phyloP scores from a whole-genome alignment of 1,140 invertebrate genomes.

The Calephelis nemesis region DNA sequence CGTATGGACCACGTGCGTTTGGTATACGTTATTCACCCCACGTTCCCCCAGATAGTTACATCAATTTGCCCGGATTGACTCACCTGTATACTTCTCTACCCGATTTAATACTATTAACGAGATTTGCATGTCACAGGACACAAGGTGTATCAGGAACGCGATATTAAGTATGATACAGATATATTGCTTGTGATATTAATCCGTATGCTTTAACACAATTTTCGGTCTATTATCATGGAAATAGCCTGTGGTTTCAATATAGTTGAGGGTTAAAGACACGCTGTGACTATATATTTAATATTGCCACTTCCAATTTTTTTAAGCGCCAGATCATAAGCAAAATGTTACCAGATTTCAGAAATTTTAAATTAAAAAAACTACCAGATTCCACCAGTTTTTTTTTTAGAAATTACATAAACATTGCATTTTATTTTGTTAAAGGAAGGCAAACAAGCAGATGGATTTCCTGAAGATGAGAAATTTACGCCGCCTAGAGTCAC shows the following conservation, averaged over 20 bases:
- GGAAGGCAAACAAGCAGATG: too few relatives aligned
- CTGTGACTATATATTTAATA: slow-evolving; percentile 23
- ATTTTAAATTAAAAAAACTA: too few relatives aligned
- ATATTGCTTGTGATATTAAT: slow-evolving; percentile 41
- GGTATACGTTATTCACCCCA: slow-evolving; percentile 39
- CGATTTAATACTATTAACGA: slow-evolving; percentile 72
- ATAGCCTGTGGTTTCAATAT: slow-evolving; percentile 32
- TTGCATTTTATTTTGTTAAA: too few relatives aligned
- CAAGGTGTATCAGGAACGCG: slow-evolving; percentile 53
- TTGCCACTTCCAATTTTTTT: too few relatives aligned
- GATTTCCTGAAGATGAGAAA: too few relatives aligned
- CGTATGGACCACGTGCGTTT: slow-evolving; percentile 39
- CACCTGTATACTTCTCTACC: slow-evolving; percentile 50
- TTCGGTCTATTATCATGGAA: slow-evolving; percentile 45
- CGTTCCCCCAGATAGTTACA: slow-evolving; percentile 58
- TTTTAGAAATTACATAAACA: too few relatives aligned
- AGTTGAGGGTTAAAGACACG: slow-evolving; percentile 31
- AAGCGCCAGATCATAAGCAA: too few relatives aligned
- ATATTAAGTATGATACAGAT: slow-evolving; percentile 30
- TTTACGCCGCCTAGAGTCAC: too few relatives aligned
- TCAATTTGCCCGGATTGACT: slow-evolving; percentile 54
- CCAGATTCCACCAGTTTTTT: too few relatives aligned
- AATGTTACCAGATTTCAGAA: too few relatives aligned
- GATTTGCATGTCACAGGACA: slow-evolving; percentile 73
- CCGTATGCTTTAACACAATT: slow-evolving; percentile 58